phyloP scores from a whole-genome alignment of 2,888 invertebrate species.

The Calephelis perditalis region DNA sequence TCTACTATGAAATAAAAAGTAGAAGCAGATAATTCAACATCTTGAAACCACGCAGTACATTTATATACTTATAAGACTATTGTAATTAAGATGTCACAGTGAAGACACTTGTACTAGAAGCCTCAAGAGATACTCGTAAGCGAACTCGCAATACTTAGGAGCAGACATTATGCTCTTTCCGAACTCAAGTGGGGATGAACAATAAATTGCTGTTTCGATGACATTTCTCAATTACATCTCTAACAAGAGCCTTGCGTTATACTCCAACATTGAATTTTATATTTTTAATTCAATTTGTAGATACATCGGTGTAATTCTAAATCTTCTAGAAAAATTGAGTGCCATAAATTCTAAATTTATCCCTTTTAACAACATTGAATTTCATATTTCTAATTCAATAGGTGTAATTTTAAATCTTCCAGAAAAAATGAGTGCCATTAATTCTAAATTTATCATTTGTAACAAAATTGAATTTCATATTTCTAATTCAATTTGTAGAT shows the following conservation, averaged over 20 bases:
- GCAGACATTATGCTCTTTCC: not conserved
- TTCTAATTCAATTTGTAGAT: not conserved
- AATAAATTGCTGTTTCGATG: constrained; percentile 10
- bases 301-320: not conserved
- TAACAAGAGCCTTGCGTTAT: not conserved
- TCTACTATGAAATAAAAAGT: too few relatives aligned
- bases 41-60: too few relatives aligned
- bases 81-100: not conserved
- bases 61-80: not conserved
- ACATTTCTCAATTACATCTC: constrained; percentile 10
- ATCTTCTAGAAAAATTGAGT: too few relatives aligned
- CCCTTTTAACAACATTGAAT: too few relatives aligned
- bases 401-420: not conserved
- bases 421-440: too few relatives aligned
- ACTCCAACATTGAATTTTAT: not conserved
- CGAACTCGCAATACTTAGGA: constrained; percentile 8
- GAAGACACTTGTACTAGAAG: not conserved
- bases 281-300: not conserved
- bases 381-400: not conserved
- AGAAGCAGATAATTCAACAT: too few relatives aligned
- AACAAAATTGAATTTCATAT: constrained; percentile 3
- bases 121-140: not conserved
- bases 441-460: too few relatives aligned
- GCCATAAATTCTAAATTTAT: too few relatives aligned
- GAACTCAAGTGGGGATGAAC: constrained; percentile 9